A percentile compares a stretch with the other conserved stretches of the same genome.
phyloP scores from a whole-genome alignment of 2,113 vertebrate species.

The Electrona antarctica region DNA sequence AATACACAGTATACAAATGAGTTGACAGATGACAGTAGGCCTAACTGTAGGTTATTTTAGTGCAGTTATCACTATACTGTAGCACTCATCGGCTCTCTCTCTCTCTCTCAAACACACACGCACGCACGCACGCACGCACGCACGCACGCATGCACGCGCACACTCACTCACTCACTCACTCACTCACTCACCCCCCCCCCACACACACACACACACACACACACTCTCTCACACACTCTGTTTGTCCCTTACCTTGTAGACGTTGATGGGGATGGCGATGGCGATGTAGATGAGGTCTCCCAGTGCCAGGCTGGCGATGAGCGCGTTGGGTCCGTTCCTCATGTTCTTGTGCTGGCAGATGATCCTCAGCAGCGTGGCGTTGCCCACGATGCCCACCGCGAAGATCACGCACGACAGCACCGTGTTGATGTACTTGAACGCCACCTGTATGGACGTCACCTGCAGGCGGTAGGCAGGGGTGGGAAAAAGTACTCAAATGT shows the following conservation, averaged over 20 bases:
- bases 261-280: slow-evolving; percentile 89
- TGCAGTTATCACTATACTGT: slow-evolving; percentile 50
- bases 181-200: too few species aligned
- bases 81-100: slow-evolving; percentile 33
- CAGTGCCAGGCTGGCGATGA: slow-evolving; percentile 91
- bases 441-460: slow-evolving; percentile 76
- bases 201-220: too few species aligned
- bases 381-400: slow-evolving; percentile 89
- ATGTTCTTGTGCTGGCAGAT: slow-evolving; percentile 95
- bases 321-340: slow-evolving; percentile 92
- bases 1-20: background rate
- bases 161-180: too few species aligned
- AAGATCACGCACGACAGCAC: slow-evolving; percentile 88
- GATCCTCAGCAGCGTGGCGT: slow-evolving; percentile 90
- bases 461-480: slow-evolving; percentile 51
- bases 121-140: too few species aligned
- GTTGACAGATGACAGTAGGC: background rate
- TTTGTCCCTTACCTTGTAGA: slow-evolving; percentile 86
- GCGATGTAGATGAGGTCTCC: slow-evolving; percentile 93
- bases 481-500: too few species aligned
- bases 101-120: too few species aligned
- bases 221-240: background rate
- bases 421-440: slow-evolving; percentile 91
- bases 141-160: too few species aligned
- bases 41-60: slow-evolving; percentile 47